These are phyloP conservation scores for Ursus arctos DNA, from an alignment of 2,113 vertebrate species.

Conservation along the genomic window DNA sequence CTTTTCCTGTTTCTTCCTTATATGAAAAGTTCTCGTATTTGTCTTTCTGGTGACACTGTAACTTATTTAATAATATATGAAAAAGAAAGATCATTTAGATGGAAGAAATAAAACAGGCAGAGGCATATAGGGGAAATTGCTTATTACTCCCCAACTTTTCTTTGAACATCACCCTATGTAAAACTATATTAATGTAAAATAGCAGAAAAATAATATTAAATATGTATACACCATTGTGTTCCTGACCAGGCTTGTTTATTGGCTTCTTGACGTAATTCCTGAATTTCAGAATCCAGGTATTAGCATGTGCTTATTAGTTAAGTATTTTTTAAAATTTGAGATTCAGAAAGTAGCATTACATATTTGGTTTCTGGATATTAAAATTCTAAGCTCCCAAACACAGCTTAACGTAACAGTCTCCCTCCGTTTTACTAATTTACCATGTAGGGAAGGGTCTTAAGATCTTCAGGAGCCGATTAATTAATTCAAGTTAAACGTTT, in stretches of 20 bases:
- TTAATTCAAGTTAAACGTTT: background rate
- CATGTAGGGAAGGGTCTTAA: background rate
- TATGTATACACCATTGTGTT: background rate
- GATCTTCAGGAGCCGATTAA: background rate
- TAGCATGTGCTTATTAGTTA: background rate
- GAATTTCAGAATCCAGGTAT: background rate
- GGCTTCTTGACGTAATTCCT: background rate
- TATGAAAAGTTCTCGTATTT: background rate
- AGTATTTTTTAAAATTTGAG: background rate
- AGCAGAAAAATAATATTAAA: background rate
- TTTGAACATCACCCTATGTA: background rate
- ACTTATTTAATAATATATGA: background rate
- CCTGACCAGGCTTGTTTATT: background rate
- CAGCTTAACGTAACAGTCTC: background rate
- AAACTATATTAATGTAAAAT: background rate
- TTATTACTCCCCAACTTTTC: background rate
- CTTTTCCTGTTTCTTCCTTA: background rate
- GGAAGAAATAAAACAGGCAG: background rate
- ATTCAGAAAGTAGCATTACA: background rate
- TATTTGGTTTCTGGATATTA: background rate
- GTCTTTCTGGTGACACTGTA: background rate
- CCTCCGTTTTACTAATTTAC: background rate
- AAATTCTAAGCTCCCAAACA: background rate
- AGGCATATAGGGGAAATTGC: background rate
- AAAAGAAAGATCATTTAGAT: background rate